Evolutionary conservation across 2,888 invertebrate species (phyloP).

Genomic region (Pecten maximus): DNA sequence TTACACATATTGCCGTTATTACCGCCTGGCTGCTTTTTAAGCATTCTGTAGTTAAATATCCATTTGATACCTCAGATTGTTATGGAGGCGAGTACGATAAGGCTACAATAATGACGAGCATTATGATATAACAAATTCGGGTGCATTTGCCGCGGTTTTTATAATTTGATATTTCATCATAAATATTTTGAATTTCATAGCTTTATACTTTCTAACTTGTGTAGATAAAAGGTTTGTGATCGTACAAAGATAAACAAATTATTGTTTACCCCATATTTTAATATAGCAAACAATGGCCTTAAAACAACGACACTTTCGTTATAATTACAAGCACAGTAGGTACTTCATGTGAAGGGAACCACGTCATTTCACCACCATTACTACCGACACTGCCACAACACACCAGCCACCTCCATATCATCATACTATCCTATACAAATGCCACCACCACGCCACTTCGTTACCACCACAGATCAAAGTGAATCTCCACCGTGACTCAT

Average conservation of each 20-base stretch:
- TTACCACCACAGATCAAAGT: not conserved
- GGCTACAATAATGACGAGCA: not conserved
- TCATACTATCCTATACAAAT: no score
- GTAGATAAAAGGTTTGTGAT: not conserved
- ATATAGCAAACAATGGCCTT: no score
- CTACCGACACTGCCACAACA: not conserved
- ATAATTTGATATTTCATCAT: not conserved
- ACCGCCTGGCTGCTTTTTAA: not conserved
- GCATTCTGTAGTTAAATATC: conserved; percentile 13
- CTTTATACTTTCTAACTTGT: not conserved
- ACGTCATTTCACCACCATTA: no score
- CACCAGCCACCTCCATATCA: not conserved
- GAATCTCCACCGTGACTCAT: not conserved
- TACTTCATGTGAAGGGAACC: no score
- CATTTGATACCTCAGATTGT: conserved; percentile 30
- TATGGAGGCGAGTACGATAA: not conserved
- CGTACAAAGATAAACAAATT: not conserved
- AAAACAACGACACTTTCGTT: no score
- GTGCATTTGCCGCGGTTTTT: not conserved
- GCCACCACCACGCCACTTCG: no score
- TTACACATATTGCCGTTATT: not conserved
- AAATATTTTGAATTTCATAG: conserved; percentile 15
- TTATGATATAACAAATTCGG: not conserved
- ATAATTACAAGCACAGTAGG: no score
- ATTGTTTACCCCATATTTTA: no score